Conservation (phyloP, 2,797 vertebrate genomes). For the Neostethus bicornis region DNA sequence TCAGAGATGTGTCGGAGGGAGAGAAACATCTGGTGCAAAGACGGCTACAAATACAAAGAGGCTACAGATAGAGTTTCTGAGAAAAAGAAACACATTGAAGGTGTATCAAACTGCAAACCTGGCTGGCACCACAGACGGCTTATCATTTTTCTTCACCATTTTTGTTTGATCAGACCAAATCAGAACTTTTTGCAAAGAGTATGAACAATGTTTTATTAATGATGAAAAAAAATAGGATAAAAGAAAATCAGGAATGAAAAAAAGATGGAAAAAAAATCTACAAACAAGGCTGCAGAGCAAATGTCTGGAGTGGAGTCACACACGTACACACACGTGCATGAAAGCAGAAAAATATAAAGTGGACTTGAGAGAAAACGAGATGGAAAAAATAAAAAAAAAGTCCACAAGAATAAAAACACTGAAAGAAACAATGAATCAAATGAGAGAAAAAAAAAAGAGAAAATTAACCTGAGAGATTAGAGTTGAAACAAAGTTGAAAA, state of each 20-base stretch:
- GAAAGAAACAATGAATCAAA: no score
- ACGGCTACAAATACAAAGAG: background rate
- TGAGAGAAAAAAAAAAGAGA: no score
- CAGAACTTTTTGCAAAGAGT: no score
- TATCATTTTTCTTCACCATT: background rate
- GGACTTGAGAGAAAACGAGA: no score
- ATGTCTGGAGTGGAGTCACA: slow-evolving; percentile 26
- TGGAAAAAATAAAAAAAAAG: no score
- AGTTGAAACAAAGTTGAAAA: no score
- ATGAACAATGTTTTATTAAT: no score
- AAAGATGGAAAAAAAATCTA: slow-evolving; percentile 14
- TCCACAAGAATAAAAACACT: no score
- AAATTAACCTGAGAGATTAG: no score
- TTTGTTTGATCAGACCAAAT: background rate
- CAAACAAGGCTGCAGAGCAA: slow-evolving; percentile 37
- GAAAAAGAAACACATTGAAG: background rate
- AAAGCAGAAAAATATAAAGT: no score
- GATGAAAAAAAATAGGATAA: background rate
- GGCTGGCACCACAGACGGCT: slow-evolving; percentile 1
- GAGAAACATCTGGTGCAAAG: slow-evolving; percentile 20
- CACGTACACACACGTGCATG: slow-evolving; percentile 24
- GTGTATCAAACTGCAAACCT: background rate
- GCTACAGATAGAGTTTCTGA: background rate
- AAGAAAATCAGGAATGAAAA: slow-evolving; percentile 19
- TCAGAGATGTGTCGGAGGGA: background rate